Conservation (phyloP, 2,797 vertebrate species). For the Sebastes reedi region DNA sequence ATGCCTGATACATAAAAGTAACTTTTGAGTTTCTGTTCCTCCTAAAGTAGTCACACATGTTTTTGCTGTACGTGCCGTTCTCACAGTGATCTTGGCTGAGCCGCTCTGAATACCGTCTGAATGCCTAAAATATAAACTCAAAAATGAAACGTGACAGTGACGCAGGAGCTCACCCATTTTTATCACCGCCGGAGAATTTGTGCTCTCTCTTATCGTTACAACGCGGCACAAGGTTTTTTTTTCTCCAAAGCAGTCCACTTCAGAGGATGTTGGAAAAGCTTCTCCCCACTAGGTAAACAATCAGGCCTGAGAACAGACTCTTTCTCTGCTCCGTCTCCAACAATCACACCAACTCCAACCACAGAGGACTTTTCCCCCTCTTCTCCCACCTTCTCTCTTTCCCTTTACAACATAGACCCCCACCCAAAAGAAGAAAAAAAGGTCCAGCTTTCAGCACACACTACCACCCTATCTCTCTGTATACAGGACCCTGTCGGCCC, state of each 20-base stretch:
- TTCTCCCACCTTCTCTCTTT: constrained; percentile 68
- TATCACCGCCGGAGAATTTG: constrained; percentile 28
- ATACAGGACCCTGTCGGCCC: constrained; percentile 93
- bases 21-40: background rate
- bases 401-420: constrained; percentile 70
- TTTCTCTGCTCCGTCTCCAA: constrained; percentile 67
- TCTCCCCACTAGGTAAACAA: constrained; percentile 72
- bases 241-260: constrained; percentile 49
- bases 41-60: constrained; percentile 1
- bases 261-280: constrained; percentile 65
- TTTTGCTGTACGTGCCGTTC: background rate
- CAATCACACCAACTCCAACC: constrained; percentile 66
- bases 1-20: background rate
- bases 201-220: constrained; percentile 34
- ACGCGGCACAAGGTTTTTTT: background rate
- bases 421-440: constrained; percentile 46
- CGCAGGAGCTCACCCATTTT: constrained; percentile 1
- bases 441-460: constrained; percentile 85
- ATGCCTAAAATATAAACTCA: background rate
- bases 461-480: constrained; percentile 88
- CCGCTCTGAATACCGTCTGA: background rate
- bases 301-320: constrained; percentile 68
- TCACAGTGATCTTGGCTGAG: background rate
- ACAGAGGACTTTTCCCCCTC: constrained; percentile 46
- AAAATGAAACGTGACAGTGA: constrained; percentile 30